Percentiles rank a stretch among this genome's conserved stretches.
Conservation (phyloP, 2,888 invertebrate species). For the Cheilosia vernalis region DNA sequence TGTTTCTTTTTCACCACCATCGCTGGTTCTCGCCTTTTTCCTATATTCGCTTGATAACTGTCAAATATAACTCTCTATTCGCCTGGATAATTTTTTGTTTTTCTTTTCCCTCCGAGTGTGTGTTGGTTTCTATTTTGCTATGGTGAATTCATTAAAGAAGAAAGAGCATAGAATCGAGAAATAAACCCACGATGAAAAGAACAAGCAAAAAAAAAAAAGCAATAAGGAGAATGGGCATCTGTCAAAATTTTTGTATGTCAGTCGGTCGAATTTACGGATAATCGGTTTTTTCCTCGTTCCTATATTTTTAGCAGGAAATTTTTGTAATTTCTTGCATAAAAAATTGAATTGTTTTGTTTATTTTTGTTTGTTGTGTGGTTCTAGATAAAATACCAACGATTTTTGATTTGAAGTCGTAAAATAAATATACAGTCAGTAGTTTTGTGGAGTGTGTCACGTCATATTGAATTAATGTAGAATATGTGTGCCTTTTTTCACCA, state of each 20-base stretch:
- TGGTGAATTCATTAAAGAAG: slow-evolving; percentile 8
- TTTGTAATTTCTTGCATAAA: slow-evolving; percentile 45
- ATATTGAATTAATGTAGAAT: slow-evolving; percentile 47
- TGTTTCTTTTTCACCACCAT: slow-evolving; percentile 10
- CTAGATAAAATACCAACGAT: slow-evolving; percentile 12
- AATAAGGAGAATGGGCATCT: slow-evolving; percentile 63
- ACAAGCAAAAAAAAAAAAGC: slow-evolving; percentile 18
- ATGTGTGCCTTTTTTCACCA: slow-evolving; percentile 13
- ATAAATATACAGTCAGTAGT: slow-evolving; percentile 27
- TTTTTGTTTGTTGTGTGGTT: slow-evolving; percentile 41
- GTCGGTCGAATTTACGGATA: slow-evolving; percentile 73
- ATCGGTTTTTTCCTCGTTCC: slow-evolving; percentile 60
- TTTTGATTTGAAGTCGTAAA: background rate
- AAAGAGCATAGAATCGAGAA: slow-evolving; percentile 42
- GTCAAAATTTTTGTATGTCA: slow-evolving; percentile 74
- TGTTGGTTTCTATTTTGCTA: slow-evolving; percentile 3
- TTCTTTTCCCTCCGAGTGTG: background rate
- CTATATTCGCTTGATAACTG: slow-evolving; percentile 25
- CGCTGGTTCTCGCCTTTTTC: slow-evolving; percentile 8
- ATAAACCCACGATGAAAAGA: slow-evolving; percentile 25
- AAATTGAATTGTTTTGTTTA: slow-evolving; percentile 35
- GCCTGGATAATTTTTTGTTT: slow-evolving; percentile 15
- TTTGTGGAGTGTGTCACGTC: slow-evolving; percentile 48
- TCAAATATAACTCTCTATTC: slow-evolving; percentile 33
- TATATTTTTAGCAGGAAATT: slow-evolving; percentile 43